phyloP scores from a whole-genome alignment of 2,113 vertebrate genomes.

The Cepphus grylle region DNA sequence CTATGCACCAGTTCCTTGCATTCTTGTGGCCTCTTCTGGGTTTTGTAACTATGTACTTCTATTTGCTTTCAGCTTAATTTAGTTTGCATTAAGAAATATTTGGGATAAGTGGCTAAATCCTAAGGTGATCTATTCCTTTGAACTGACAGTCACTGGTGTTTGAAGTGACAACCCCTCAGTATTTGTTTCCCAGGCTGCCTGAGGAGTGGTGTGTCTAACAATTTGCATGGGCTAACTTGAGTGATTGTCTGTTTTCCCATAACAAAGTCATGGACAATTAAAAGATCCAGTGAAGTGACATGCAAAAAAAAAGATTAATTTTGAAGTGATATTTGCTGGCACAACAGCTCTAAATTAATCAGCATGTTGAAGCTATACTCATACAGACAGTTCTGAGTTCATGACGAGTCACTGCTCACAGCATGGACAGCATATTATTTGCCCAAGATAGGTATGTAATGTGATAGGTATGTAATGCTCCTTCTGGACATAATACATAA shows the following conservation, averaged over 20 bases:
- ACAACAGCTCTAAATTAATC: background rate
- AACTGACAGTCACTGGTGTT: background rate
- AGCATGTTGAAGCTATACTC: background rate
- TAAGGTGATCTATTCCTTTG: background rate
- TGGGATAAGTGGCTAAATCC: background rate
- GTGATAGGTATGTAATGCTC: background rate
- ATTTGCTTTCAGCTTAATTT: background rate
- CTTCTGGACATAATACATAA: background rate
- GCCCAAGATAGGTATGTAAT: background rate
- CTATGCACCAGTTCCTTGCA: background rate
- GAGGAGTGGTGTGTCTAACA: background rate
- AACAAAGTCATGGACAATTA: background rate
- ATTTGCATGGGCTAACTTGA: background rate
- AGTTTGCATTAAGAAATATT: background rate
- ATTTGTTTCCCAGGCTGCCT: background rate
- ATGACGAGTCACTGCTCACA: background rate
- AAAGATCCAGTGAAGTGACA: background rate
- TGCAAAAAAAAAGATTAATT: background rate
- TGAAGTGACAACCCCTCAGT: background rate
- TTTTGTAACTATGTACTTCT: background rate
- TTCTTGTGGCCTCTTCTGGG: background rate
- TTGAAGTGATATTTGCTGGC: background rate
- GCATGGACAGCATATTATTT: background rate
- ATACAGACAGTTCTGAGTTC: background rate
- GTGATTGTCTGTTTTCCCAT: background rate